These are phyloP conservation scores for Lepidocolaptes lacrymiger DNA, from an alignment of 2,797 vertebrate genomes.

Conservation along the genomic window DNA sequence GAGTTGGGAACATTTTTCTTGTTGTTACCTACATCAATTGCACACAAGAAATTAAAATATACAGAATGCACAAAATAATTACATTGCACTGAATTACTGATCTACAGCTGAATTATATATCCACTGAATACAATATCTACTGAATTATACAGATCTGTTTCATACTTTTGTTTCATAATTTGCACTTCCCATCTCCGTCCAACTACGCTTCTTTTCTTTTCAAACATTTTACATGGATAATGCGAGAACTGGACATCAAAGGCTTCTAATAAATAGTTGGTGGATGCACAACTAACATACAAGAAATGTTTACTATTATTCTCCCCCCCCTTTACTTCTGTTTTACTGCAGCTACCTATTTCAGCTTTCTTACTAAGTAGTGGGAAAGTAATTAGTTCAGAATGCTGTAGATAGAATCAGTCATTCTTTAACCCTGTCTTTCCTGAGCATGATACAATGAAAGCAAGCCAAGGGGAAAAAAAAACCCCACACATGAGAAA, in stretches of 20 bases:
- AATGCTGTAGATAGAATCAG: background rate
- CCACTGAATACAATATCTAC: background rate
- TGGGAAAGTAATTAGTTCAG: background rate
- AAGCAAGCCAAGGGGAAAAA: background rate
- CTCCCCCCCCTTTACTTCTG: background rate
- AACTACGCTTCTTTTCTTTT: background rate
- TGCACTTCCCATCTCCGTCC: background rate
- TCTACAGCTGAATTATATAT: background rate
- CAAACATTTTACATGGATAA: background rate
- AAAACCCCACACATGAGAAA: fast-evolving
- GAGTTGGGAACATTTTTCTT: background rate
- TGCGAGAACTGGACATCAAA: conserved; percentile 1
- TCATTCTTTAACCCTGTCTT: background rate
- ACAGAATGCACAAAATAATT: background rate
- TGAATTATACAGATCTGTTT: conserved; percentile 4
- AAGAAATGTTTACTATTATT: background rate
- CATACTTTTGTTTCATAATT: background rate
- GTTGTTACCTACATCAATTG: background rate
- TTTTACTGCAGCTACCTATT: background rate
- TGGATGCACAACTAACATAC: background rate
- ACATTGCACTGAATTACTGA: conserved; percentile 2
- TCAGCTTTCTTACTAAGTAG: background rate
- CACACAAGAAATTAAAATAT: background rate
- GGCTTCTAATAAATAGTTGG: background rate
- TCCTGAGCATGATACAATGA: background rate